These are phyloP conservation scores for Agrotis segetum DNA, from an alignment of 2,888 invertebrate species.

Conservation along the genomic window DNA sequence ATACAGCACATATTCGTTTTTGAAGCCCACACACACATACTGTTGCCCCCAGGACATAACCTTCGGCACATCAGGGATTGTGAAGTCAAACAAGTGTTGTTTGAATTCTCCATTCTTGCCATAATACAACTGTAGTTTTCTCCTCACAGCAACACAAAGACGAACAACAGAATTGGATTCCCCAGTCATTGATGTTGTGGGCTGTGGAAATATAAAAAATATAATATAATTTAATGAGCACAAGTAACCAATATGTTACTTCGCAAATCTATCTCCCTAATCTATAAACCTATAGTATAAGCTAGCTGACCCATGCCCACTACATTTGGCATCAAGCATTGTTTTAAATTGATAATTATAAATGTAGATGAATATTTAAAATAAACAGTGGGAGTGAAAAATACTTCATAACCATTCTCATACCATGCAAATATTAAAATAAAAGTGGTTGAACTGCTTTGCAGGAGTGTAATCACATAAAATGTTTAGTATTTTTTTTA, in stretches of 20 bases:
- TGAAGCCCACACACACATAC: constrained; percentile 96
- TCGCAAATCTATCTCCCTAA: background rate
- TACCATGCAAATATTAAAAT: too few relatives aligned
- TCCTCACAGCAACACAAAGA: constrained; percentile 96
- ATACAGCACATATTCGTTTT: constrained; percentile 95
- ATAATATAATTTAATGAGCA: background rate
- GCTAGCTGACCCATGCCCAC: background rate
- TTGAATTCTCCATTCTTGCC: constrained; percentile 97
- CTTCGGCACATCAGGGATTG: constrained; percentile 95
- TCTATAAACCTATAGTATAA: background rate
- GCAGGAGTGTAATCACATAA: too few relatives aligned
- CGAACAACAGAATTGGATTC: constrained; percentile 94
- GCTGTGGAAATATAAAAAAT: constrained; percentile 70
- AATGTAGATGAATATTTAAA: too few relatives aligned
- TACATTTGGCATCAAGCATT: too few relatives aligned
- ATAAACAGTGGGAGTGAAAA: too few relatives aligned
- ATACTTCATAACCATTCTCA: too few relatives aligned
- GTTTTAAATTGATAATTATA: too few relatives aligned
- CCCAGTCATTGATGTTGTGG: constrained; percentile 91
- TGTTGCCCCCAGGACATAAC: constrained; percentile 96
- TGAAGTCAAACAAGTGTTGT: constrained; percentile 93
- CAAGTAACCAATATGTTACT: background rate
- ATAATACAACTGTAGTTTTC: constrained; percentile 96
- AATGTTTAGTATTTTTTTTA: too few relatives aligned
- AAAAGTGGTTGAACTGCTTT: too few relatives aligned